Conservation (phyloP, 1,140 invertebrate genomes). For the Heliconius congener region DNA sequence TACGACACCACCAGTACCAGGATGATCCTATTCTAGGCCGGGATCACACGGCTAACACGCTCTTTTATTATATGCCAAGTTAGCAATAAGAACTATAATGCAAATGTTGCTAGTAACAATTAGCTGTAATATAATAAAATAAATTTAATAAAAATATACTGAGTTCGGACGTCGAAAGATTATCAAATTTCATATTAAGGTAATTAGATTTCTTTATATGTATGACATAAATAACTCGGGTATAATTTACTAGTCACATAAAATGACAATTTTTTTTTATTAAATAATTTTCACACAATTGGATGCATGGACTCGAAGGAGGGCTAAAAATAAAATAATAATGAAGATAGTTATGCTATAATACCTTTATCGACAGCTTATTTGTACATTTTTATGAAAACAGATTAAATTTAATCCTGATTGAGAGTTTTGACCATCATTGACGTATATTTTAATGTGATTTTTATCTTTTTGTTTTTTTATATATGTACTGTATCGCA, state of each 20-base stretch:
- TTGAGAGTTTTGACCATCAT: not conserved
- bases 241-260: too few species aligned
- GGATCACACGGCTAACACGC: not conserved
- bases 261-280: too few species aligned
- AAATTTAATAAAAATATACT: not conserved
- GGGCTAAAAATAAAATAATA: not conserved
- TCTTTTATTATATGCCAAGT: not conserved
- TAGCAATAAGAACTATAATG: not conserved
- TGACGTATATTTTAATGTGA: not conserved
- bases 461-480: not conserved
- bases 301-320: not conserved
- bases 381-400: not conserved
- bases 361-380: not conserved
- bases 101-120: not conserved
- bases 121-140: not conserved
- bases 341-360: not conserved
- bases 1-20: too few species aligned
- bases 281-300: too few species aligned
- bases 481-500: too few species aligned
- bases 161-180: too few species aligned
- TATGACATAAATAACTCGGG: too few species aligned
- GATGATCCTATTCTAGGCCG: too few species aligned
- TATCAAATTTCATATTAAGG: too few species aligned
- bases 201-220: too few species aligned
- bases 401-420: conserved; percentile 6